Percentiles rank a stretch among this genome's conserved stretches.
Evolutionary conservation across 2,888 invertebrate genomes (phyloP).

Genomic region (Blera fallax): DNA sequence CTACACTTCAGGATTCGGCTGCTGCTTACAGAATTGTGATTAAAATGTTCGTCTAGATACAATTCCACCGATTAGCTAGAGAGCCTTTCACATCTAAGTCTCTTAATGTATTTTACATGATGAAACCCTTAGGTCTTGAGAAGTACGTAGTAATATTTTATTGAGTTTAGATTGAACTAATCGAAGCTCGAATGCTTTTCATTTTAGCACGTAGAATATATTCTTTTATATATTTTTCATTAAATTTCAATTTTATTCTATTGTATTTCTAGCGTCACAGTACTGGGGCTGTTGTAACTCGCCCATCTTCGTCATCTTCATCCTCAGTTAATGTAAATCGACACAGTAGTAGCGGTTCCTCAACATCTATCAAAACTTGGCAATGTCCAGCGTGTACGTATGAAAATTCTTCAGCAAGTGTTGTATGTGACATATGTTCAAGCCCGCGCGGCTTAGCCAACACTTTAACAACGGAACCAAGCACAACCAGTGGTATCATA

Average conservation of each 20-base stretch:
- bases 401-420: conserved; percentile 86
- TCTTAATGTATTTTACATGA: too few relatives aligned
- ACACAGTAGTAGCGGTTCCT: conserved; percentile 75
- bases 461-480: conserved; percentile 75
- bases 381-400: conserved; percentile 91
- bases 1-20: too few relatives aligned
- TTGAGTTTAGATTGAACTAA: too few relatives aligned
- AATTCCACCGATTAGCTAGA: too few relatives aligned
- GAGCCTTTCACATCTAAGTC: too few relatives aligned
- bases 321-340: conserved; percentile 76
- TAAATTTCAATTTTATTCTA: not conserved
- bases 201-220: too few relatives aligned
- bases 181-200: too few relatives aligned
- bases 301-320: conserved; percentile 71
- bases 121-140: too few relatives aligned
- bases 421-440: conserved; percentile 87
- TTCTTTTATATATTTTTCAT: too few relatives aligned
- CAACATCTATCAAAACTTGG: conserved; percentile 84
- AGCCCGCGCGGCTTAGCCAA: conserved; percentile 83
- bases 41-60: too few relatives aligned
- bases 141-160: too few relatives aligned
- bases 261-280: conserved; percentile 74
- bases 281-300: conserved; percentile 76
- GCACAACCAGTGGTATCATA: conserved; percentile 75
- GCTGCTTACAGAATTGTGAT: too few relatives aligned